Evolutionary conservation across 2,797 vertebrate genomes (phyloP), one percentile per base, ranked within the genome.

Genomic region (Aldrovandia affinis): DNA sequence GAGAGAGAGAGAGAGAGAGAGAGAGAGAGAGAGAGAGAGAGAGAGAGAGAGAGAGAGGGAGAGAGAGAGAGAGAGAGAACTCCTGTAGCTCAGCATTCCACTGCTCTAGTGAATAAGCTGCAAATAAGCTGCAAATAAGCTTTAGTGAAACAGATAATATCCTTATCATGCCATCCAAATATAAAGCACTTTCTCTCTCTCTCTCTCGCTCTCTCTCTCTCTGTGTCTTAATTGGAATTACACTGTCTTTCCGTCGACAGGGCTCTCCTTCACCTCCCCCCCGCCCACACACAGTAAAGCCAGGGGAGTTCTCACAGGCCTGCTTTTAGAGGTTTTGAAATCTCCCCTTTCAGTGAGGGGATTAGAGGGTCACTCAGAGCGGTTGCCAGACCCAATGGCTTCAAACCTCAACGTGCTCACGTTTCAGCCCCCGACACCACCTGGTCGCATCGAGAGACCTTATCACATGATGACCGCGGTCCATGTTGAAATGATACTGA

Each of bases 81-180:
- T 57, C 70, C 85, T 90, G 87, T 88, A 84, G 88, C 68, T 91
- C 87, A 89, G 86, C 83, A 86, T 83, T 77, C 75, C 57, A 50
- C 39, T 82, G 84, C 84, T 90, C 85, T 87, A 88, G 89, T 90
- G 89, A 91, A 92, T 70, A 70, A 70, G 68, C 33, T 70, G 68
- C 80, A 89, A 91, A 92, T 70, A 70, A 70, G 68, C 33, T 70
- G 68, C 80, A 89, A 92, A 93, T 90, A 91, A 42, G 87, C 89
- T 93, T 92, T 90, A 81, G 86, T 85, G 86, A 89, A 87, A 89
- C 84, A 33, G 86, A 87, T 89, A 87, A 93, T 91, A 83, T 84
- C 84, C 88, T 91, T 87, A 92, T 90, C 86, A 88, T 70, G 52
- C 85, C 65, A 83, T 83, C 90, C 92, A 89, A 87, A 85, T 89